phyloP scores from a whole-genome alignment of 2,113 vertebrate genomes.

The Salvator merianae region DNA sequence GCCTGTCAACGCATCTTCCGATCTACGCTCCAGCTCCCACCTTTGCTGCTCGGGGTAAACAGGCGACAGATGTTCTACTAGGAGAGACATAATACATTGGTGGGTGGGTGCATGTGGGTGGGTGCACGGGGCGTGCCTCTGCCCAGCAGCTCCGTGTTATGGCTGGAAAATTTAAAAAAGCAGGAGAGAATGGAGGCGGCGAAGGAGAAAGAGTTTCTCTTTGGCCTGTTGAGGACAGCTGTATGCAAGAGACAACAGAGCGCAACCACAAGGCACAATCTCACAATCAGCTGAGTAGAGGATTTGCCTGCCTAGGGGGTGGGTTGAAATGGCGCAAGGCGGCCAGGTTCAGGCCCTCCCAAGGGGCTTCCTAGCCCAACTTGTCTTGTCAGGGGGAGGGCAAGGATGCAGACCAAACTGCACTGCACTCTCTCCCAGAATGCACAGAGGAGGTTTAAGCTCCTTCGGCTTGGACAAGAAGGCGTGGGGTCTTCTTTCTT shows the following conservation, averaged over 20 bases:
- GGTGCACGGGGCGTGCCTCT: neutral
- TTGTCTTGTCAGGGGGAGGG: too few species aligned
- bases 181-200: too few species aligned
- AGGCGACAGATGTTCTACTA: constrained; percentile 20
- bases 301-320: too few species aligned
- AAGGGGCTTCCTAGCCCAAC: too few species aligned
- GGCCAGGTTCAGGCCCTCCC: too few species aligned
- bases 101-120: neutral
- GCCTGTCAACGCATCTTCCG: neutral
- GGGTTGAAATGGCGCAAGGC: too few species aligned
- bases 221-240: constrained; percentile 26
- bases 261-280: constrained; percentile 38
- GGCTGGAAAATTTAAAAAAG: neutral
- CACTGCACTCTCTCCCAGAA: too few species aligned
- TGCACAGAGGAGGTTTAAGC: too few species aligned
- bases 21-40: neutral
- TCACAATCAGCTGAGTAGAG: neutral
- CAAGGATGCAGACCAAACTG: too few species aligned
- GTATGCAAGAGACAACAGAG: constrained; percentile 12
- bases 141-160: neutral
- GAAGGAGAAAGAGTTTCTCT: too few species aligned
- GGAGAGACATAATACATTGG: neutral
- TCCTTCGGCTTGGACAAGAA: too few species aligned
- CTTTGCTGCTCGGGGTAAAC: constrained; percentile 43
- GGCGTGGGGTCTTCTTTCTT: too few species aligned